Evolutionary conservation across 2,888 invertebrate species (phyloP).

Genomic region (Sclerodermus sp.): DNA sequence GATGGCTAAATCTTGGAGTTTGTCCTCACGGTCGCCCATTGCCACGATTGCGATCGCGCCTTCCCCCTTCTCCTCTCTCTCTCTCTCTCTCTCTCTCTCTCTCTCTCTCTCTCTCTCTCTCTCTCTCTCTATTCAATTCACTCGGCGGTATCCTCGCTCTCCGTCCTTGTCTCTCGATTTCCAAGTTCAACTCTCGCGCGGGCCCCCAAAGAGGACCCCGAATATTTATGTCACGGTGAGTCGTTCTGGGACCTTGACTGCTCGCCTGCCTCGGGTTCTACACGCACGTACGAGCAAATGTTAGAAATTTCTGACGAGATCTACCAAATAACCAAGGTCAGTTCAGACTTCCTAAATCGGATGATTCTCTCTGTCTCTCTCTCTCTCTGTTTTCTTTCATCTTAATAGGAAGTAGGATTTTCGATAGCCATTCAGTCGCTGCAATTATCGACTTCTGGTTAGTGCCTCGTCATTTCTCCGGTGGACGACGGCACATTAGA

Average conservation of each 20-base stretch:
- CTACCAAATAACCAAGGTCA: constrained; percentile 18
- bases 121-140: constrained; percentile 4
- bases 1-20: constrained; percentile 23
- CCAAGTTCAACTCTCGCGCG: too few relatives aligned
- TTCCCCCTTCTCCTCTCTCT: not conserved
- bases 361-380: too few relatives aligned
- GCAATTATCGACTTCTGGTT: too few relatives aligned
- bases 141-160: constrained; percentile 15
- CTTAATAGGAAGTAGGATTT: too few relatives aligned
- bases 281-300: constrained; percentile 14
- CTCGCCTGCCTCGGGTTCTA: constrained; percentile 28
- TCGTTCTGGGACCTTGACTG: constrained; percentile 42
- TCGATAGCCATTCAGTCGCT: too few relatives aligned
- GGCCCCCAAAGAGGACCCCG: constrained; percentile 21
- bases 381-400: too few relatives aligned
- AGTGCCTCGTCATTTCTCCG: too few relatives aligned
- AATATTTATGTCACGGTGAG: constrained; percentile 52
- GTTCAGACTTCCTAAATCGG: constrained; percentile 18
- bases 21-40: constrained; percentile 19
- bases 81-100: not conserved
- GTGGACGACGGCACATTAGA: too few relatives aligned
- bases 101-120: not conserved
- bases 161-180: not conserved
- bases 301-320: constrained; percentile 29
- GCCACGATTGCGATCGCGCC: not conserved